Base-by-base conservation (phyloP, 1,140 invertebrate species). In the Himalopsyche phryganea region DNA sequence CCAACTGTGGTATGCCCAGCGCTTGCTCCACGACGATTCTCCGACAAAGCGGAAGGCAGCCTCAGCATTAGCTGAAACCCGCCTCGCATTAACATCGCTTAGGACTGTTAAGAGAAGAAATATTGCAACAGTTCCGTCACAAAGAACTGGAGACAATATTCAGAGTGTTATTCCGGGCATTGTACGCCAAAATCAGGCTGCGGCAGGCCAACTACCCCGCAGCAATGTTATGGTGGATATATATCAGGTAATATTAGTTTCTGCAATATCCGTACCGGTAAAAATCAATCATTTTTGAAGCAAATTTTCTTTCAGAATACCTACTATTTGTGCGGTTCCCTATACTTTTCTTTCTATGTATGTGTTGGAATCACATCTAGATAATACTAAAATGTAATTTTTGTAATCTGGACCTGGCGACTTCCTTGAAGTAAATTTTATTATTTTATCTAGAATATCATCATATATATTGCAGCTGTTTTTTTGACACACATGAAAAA, bases 31-130 rank as follows among this genome's bases (percentile, higher is more conserved):
- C 73, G 80, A 72, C 76, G 85, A 71, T 68, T 81, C 71, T 61
- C 75, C 61, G 71, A 85, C 63, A 67, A 85, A 69, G 73, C 75
- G 71, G 71, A 79, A 71, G 66, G 74, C 65, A 58, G 80, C 72
- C 66, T 70, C 72, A 60, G 79, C 78, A 35, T 73, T 86, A 50
- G 72, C 82, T 1, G 85, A 88, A 67, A 85, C 85, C 61, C 78
- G 89, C 55, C 81, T 85, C 63, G 88, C 87, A 13, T 75, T 91
- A 56, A 87, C 85, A 57, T 87, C 86, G 6, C 69, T 89, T 38
- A 75, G 78, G 62, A 76, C 82, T 2, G 84, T 85, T 62, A 85
- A 83, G 65, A 73, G 80, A 63, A 65, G 75, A 17, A 78, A 78
- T 51, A 77, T 75, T 45, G 72, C 77, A 2, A 71, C 68, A 65